phyloP scores from a whole-genome alignment of 2,888 invertebrate species.

The Ochlodes sylvanus region DNA sequence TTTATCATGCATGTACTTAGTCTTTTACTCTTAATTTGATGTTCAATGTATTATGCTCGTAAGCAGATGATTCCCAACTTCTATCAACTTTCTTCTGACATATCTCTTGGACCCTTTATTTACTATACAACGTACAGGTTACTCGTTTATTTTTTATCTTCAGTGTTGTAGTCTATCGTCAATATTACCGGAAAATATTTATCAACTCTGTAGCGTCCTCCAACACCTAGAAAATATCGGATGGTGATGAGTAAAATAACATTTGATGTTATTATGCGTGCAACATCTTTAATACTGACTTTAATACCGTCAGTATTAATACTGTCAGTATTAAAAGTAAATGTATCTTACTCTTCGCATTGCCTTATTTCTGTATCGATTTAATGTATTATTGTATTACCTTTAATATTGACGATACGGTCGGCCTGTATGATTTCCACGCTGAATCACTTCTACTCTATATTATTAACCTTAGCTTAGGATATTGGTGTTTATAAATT shows the following conservation, averaged over 20 bases:
- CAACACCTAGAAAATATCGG: too few relatives aligned
- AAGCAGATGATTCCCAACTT: conserved; percentile 3
- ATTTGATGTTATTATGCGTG: too few relatives aligned
- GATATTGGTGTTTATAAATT: background rate
- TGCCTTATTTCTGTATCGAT: background rate
- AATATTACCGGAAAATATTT: too few relatives aligned
- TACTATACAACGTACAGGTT: background rate
- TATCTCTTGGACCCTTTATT: background rate
- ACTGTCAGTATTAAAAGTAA: too few relatives aligned
- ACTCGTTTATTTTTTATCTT: too few relatives aligned
- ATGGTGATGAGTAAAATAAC: too few relatives aligned
- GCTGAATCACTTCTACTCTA: background rate
- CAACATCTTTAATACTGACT: too few relatives aligned
- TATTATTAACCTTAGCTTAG: background rate
- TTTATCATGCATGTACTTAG: conserved; percentile 5
- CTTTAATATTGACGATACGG: background rate
- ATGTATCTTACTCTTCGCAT: background rate
- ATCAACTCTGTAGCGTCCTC: too few relatives aligned
- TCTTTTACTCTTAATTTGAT: conserved; percentile 7
- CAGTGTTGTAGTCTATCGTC: too few relatives aligned
- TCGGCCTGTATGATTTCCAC: background rate
- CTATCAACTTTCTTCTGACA: background rate
- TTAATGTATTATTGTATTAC: background rate
- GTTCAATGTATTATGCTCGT: background rate
- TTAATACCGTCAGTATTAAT: too few relatives aligned